phyloP scores from a whole-genome alignment of 2,888 invertebrate species.

The Cecidostiba fungosa region DNA sequence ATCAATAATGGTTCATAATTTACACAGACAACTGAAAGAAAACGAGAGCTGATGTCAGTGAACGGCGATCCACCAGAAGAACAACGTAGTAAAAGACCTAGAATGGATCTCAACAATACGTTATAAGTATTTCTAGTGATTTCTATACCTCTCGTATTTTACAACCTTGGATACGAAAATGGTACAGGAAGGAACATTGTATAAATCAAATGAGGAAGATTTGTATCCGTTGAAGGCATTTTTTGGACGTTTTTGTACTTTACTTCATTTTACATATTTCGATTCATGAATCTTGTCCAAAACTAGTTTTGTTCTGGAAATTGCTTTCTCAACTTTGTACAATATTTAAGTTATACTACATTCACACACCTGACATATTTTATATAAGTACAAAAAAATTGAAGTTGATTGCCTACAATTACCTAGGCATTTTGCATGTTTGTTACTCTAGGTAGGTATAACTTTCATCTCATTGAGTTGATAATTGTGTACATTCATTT shows the following conservation, averaged over 20 bases:
- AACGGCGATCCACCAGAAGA: conserved; percentile 82
- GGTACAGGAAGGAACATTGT: conserved; percentile 54
- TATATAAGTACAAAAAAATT: conserved; percentile 42
- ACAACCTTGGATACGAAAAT: conserved; percentile 51
- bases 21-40: conserved; percentile 84
- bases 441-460: conserved; percentile 36
- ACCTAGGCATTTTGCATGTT: conserved; percentile 31
- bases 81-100: conserved; percentile 84
- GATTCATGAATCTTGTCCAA: conserved; percentile 38
- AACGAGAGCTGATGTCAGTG: conserved; percentile 82
- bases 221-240: conserved; percentile 57
- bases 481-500: conserved; percentile 58
- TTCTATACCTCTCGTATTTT: conserved; percentile 43
- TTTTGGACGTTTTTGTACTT: conserved; percentile 55
- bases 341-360: conserved; percentile 52
- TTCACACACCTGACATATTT: conserved; percentile 14
- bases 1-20: conserved; percentile 64
- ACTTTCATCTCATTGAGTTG: conserved; percentile 46
- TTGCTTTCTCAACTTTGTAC: conserved; percentile 60
- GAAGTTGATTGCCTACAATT: conserved; percentile 32
- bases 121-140: conserved; percentile 70
- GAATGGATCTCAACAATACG: conserved; percentile 80
- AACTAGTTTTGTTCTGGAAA: conserved; percentile 46
- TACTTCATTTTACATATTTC: conserved; percentile 26
- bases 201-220: conserved; percentile 47